phyloP scores from a whole-genome alignment of 2,113 vertebrate genomes.

The Cebidichthys violaceus region DNA sequence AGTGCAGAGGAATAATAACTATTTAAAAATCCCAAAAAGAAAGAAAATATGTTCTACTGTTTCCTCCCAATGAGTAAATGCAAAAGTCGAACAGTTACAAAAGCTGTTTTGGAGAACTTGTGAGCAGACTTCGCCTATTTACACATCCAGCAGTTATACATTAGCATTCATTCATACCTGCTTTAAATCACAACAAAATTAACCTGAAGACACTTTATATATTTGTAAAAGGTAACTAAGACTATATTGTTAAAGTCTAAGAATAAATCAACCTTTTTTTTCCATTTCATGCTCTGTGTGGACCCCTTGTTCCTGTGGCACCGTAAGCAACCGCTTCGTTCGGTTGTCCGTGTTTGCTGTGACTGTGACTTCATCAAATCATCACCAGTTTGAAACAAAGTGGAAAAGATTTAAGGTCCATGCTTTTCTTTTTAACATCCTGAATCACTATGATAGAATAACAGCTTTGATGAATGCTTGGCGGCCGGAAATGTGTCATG shows the following conservation, averaged over 20 bases:
- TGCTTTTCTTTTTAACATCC: not conserved
- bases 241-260: not conserved
- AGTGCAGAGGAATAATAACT: not conserved
- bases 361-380: slow-evolving; percentile 30
- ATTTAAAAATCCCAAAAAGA: not conserved
- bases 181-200: not conserved
- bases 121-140: not conserved
- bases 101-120: not conserved
- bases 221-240: slow-evolving; percentile 10
- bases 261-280: slow-evolving; percentile 1
- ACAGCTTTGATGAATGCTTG: not conserved
- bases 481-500: not conserved
- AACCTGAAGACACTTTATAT: not conserved
- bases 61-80: not conserved
- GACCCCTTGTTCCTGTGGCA: slow-evolving; percentile 11
- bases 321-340: not conserved
- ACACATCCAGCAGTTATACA: not conserved
- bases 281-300: not conserved
- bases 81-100: not conserved
- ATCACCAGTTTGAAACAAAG: slow-evolving; percentile 46
- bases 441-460: slow-evolving; percentile 11
- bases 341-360: slow-evolving; percentile 15
- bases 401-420: slow-evolving; percentile 29
- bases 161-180: not conserved
- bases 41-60: not conserved